These are phyloP conservation scores for Ciona savignyi DNA, from an alignment of 23 tunicate species.

Conservation along the genomic window DNA sequence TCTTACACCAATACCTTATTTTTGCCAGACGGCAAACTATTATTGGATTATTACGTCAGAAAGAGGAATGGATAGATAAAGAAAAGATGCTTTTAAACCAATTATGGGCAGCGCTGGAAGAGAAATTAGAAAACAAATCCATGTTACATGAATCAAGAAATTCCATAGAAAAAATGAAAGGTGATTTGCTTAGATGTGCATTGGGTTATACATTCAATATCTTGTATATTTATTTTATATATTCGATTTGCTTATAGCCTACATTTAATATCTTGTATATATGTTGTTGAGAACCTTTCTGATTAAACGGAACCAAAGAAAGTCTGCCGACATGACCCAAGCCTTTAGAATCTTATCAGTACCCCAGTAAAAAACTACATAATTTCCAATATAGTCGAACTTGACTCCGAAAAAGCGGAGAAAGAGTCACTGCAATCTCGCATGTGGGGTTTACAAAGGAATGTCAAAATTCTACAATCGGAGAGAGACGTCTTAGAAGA, in stretches of 20 bases:
- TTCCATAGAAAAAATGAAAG: slow-evolving; percentile 62
- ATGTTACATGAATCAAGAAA: slow-evolving; percentile 77
- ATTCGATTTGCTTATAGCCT: no score
- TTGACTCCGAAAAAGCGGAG: slow-evolving; percentile 69
- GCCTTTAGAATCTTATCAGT: no score
- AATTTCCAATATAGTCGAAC: slow-evolving; percentile 52
- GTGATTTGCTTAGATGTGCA: no score
- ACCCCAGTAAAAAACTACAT: no score
- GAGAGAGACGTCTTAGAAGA: slow-evolving; percentile 80
- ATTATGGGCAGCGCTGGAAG: slow-evolving; percentile 92
- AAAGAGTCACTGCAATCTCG: slow-evolving; percentile 75
- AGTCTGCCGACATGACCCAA: no score
- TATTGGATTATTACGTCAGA: slow-evolving; percentile 65
- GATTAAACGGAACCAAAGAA: no score
- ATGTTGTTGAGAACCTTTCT: no score
- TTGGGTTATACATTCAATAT: no score
- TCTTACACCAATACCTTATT: no score
- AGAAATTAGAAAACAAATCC: slow-evolving; percentile 82
- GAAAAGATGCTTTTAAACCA: slow-evolving; percentile 93
- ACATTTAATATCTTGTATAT: no score
- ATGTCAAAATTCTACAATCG: slow-evolving; percentile 60
- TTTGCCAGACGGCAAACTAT: slow-evolving; percentile 74
- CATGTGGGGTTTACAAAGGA: slow-evolving; percentile 70
- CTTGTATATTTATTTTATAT: no score
- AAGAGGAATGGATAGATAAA: slow-evolving; percentile 93